A percentile compares a stretch with the other conserved stretches of the same genome.
phyloP scores from a whole-genome alignment of 2,797 vertebrate genomes.

The Anguilla anguilla region DNA sequence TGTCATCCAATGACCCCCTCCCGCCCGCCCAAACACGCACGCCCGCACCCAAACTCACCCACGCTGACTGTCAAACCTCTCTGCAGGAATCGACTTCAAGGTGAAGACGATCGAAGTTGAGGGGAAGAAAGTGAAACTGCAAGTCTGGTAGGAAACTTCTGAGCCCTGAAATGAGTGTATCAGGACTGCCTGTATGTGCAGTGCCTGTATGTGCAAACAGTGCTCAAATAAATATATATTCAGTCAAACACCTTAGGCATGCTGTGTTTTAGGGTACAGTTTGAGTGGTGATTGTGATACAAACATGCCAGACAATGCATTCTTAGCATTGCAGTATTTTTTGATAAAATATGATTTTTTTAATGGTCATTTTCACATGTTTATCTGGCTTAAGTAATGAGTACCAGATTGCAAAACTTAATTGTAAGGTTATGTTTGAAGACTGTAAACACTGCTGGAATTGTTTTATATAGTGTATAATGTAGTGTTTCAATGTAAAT shows the following conservation, averaged over 20 bases:
- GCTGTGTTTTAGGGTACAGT: background rate
- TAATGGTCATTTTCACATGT: background rate
- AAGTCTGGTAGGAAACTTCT: conserved; percentile 84
- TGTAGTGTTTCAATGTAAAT: background rate
- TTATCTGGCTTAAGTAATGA: background rate
- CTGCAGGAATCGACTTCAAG: conserved; percentile 91
- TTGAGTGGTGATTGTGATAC: background rate
- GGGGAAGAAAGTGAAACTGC: conserved; percentile 93
- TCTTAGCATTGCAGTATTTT: background rate
- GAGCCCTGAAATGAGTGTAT: background rate
- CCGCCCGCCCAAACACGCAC: background rate
- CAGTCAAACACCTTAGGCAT: background rate
- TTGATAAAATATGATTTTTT: background rate
- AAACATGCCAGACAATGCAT: background rate
- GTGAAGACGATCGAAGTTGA: conserved; percentile 92
- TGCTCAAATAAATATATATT: background rate
- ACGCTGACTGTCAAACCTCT: conserved; percentile 1
- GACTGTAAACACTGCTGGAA: background rate
- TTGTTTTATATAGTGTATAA: background rate
- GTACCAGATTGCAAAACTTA: background rate
- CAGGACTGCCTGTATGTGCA: background rate
- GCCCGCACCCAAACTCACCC: conserved; percentile 5
- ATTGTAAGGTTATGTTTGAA: background rate
- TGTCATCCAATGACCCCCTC: background rate
- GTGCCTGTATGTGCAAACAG: background rate